Conservation (phyloP, 2,113 vertebrate species). For the Oxygymnocypris stewartii region DNA sequence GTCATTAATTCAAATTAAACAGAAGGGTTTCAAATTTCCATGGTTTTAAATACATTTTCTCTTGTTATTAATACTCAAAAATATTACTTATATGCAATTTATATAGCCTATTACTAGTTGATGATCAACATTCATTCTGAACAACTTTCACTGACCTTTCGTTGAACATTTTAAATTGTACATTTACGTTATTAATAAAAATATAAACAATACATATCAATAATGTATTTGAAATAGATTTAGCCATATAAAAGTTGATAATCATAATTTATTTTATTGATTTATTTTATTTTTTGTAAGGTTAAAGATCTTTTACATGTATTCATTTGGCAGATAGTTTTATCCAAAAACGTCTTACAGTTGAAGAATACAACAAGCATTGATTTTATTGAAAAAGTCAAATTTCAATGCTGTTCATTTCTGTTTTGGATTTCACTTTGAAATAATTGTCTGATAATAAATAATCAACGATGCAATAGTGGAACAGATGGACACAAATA, state of each 20-base stretch:
- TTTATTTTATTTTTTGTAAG: no score
- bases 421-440: background rate
- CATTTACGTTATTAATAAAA: background rate
- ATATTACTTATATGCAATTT: no score
- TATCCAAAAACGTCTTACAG: no score
- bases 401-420: background rate
- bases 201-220: background rate
- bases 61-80: no score
- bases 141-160: no score
- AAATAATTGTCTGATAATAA: background rate
- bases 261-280: no score
- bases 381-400: background rate
- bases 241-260: background rate
- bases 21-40: background rate
- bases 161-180: no score
- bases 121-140: no score
- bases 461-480: background rate
- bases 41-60: background rate
- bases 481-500: background rate
- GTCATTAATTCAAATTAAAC: background rate
- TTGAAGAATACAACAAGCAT: no score
- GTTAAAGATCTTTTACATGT: background rate
- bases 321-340: no score
- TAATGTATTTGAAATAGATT: background rate
- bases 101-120: no score